These are phyloP conservation scores for Diachrysia chrysitis DNA, from an alignment of 2,888 invertebrate species.

Conservation along the genomic window DNA sequence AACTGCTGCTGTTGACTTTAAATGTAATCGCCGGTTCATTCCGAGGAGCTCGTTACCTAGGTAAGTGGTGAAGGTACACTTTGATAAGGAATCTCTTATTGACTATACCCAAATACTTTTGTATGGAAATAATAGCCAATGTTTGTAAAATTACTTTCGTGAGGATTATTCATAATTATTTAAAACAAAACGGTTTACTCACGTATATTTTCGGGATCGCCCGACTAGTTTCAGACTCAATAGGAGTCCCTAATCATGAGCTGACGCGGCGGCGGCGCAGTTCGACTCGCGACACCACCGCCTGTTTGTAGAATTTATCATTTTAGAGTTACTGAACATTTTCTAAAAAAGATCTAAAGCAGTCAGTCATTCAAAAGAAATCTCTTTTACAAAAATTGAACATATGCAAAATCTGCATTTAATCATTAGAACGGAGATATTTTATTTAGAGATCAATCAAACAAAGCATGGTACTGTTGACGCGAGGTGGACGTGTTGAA, in stretches of 20 bases:
- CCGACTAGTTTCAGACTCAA: too few relatives aligned
- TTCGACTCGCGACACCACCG: too few relatives aligned
- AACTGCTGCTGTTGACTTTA: conserved; percentile 35
- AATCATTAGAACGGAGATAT: background rate
- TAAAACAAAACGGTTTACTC: too few relatives aligned
- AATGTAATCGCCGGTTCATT: conserved; percentile 44
- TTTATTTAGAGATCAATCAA: conserved; percentile 2
- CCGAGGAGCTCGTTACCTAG: background rate
- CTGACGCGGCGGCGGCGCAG: too few relatives aligned
- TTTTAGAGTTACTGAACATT: too few relatives aligned
- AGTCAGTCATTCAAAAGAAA: too few relatives aligned
- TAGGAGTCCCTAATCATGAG: too few relatives aligned
- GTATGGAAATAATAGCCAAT: background rate
- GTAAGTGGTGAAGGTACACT: background rate
- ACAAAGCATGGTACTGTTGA: background rate
- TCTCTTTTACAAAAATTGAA: background rate
- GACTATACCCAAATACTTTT: background rate
- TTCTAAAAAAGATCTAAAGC: too few relatives aligned
- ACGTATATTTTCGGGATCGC: too few relatives aligned
- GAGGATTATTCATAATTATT: too few relatives aligned
- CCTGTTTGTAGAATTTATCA: too few relatives aligned
- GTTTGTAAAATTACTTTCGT: too few relatives aligned
- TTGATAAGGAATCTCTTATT: background rate
- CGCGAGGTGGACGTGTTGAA: conserved; percentile 12
- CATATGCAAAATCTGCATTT: background rate